Evolutionary conservation across 2,113 vertebrate genomes (phyloP).

Genomic region (Noturus placidus): DNA sequence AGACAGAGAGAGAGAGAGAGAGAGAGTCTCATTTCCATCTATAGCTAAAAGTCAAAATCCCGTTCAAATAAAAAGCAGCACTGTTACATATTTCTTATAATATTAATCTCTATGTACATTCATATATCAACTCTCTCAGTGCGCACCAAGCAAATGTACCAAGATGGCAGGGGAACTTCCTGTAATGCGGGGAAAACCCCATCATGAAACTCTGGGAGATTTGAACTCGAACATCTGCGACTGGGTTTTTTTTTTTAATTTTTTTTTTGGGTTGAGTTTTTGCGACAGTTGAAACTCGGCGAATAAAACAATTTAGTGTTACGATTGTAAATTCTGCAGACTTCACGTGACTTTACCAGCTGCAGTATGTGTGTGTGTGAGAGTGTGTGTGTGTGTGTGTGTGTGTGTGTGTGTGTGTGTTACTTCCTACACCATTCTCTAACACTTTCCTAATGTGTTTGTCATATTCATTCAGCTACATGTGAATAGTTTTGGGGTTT

Average conservation of each 20-base stretch:
- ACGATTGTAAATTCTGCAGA: background rate
- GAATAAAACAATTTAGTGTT: constrained; percentile 20
- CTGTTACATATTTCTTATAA: background rate
- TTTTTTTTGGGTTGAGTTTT: background rate
- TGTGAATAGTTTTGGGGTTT: background rate
- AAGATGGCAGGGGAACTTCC: constrained; percentile 20
- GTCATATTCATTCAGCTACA: background rate
- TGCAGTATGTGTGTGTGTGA: background rate
- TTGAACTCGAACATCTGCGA: constrained; percentile 16
- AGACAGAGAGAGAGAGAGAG: no score
- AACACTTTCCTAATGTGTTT: background rate
- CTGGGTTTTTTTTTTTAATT: background rate
- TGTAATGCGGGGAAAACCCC: constrained; percentile 25
- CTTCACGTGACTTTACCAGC: background rate
- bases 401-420: background rate
- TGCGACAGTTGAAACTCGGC: constrained; percentile 8
- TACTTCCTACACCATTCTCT: background rate
- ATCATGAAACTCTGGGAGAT: constrained; percentile 6
- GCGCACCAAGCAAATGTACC: background rate
- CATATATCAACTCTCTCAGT: background rate
- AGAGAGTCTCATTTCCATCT: background rate
- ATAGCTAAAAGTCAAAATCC: background rate
- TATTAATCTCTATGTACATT: background rate
- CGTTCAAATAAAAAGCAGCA: background rate
- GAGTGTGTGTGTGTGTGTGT: background rate